These are phyloP conservation scores for Beris chalybata DNA, from an alignment of 2,888 invertebrate genomes.

Conservation along the genomic window DNA sequence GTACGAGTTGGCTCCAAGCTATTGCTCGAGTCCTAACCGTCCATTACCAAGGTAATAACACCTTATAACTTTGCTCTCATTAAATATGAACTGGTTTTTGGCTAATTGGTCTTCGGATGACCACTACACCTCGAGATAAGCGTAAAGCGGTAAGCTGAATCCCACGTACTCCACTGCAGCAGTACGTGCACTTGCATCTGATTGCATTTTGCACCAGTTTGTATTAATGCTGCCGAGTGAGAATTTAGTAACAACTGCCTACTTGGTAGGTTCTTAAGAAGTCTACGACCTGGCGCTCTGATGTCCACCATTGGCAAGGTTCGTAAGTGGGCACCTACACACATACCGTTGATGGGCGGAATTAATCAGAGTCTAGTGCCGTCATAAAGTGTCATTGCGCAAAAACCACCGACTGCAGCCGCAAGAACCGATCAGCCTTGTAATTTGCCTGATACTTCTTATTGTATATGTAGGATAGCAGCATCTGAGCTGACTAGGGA, in stretches of 20 bases:
- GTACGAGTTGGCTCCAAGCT: no score
- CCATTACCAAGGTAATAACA: constrained; percentile 25
- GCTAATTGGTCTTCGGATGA: constrained; percentile 24
- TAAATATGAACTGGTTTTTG: constrained; percentile 29
- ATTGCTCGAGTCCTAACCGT: constrained; percentile 1
- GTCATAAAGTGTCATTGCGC: constrained; percentile 32
- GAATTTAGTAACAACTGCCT: constrained; percentile 28
- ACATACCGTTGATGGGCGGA: constrained; percentile 10
- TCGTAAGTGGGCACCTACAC: constrained; percentile 1
- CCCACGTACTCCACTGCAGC: constrained; percentile 9
- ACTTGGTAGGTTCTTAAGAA: constrained; percentile 5
- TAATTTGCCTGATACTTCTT: neutral
- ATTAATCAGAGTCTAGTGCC: constrained; percentile 11
- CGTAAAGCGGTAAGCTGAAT: constrained; percentile 12
- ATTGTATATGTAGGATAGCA: no score
- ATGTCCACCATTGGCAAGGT: constrained; percentile 5
- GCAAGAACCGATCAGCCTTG: constrained; percentile 18
- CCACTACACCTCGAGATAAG: neutral
- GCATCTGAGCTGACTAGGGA: no score
- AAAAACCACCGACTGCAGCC: constrained; percentile 7
- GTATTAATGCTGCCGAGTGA: constrained; percentile 7
- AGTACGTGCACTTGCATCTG: neutral
- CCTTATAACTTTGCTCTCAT: constrained; percentile 26
- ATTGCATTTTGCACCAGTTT: constrained; percentile 2
- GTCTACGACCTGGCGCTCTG: constrained; percentile 11